Conservation (phyloP, 2,113 vertebrate species). For the Ovis canadensis region DNA sequence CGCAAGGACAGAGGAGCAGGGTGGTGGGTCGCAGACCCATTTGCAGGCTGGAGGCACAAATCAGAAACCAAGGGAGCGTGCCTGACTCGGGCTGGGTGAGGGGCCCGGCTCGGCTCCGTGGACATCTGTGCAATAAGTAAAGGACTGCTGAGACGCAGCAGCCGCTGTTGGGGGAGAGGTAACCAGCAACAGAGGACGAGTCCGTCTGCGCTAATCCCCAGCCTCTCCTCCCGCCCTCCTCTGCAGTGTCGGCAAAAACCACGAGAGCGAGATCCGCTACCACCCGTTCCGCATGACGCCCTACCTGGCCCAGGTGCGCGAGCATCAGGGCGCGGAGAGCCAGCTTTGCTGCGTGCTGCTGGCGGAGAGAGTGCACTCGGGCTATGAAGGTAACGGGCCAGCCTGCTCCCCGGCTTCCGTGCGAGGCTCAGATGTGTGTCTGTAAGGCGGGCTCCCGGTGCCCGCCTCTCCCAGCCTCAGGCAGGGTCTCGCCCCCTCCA, state of each 20-base stretch:
- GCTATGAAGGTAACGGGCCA: constrained; percentile 90
- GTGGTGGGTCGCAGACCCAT: background rate
- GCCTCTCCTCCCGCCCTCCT: background rate
- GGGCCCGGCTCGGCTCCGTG: background rate
- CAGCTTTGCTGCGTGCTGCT: constrained; percentile 95
- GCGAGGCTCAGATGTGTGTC: rapidly evolving
- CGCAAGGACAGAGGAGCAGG: background rate
- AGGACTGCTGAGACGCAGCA: rapidly evolving
- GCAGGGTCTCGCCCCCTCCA: background rate
- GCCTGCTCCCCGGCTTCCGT: rapidly evolving
- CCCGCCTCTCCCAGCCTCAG: background rate
- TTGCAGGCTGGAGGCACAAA: background rate
- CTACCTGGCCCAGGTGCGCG: constrained; percentile 91
- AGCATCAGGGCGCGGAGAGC: constrained; percentile 81
- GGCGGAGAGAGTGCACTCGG: constrained; percentile 95
- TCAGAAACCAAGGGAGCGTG: background rate
- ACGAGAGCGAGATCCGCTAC: constrained; percentile 83
- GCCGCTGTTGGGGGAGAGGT: rapidly evolving
- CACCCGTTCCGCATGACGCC: constrained; percentile 95
- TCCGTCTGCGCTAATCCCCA: rapidly evolving
- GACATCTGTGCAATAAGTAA: rapidly evolving
- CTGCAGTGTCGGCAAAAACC: constrained; percentile 83
- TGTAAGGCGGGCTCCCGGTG: rapidly evolving
- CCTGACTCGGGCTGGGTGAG: background rate
- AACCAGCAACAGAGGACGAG: rapidly evolving